A percentile compares a stretch with the other conserved stretches of the same genome.
Conservation (phyloP, 2,797 vertebrate species). For the Morelia viridis region DNA sequence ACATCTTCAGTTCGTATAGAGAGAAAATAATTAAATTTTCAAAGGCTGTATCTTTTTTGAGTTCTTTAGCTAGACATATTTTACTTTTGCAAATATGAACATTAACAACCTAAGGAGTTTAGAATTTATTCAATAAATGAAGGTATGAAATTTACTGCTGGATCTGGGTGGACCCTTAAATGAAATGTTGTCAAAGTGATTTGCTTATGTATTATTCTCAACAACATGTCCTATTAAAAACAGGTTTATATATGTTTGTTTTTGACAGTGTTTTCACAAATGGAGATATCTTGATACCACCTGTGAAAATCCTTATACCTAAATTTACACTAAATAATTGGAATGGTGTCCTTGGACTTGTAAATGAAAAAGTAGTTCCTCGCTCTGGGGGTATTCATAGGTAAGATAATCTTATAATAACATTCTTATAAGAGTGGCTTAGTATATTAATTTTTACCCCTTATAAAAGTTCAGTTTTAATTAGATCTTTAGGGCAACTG, state of each 20-base stretch:
- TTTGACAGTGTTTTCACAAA: constrained; percentile 76
- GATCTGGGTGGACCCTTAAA: neutral
- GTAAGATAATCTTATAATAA: constrained; percentile 45
- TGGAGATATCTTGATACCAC: constrained; percentile 70
- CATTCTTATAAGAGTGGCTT: neutral
- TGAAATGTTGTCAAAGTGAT: neutral
- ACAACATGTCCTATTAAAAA: neutral
- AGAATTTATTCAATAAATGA: constrained; percentile 8
- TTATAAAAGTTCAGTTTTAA: neutral
- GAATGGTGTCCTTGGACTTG: constrained; percentile 72
- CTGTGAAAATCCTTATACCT: constrained; percentile 72
- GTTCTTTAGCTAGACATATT: constrained; percentile 5
- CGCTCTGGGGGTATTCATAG: constrained; percentile 73
- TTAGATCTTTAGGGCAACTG: neutral
- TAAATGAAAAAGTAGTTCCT: constrained; percentile 75
- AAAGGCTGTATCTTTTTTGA: constrained; percentile 28
- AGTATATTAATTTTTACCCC: neutral
- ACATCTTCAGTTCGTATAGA: constrained; percentile 18
- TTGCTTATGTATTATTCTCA: neutral
- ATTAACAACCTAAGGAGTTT: neutral
- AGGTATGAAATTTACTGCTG: neutral
- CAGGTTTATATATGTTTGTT: constrained; percentile 15
- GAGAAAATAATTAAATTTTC: constrained; percentile 33
- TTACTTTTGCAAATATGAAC: constrained; percentile 27
- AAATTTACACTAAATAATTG: constrained; percentile 76